Conservation (phyloP, 2,888 invertebrate genomes). For the Ephialtes manifestator region DNA sequence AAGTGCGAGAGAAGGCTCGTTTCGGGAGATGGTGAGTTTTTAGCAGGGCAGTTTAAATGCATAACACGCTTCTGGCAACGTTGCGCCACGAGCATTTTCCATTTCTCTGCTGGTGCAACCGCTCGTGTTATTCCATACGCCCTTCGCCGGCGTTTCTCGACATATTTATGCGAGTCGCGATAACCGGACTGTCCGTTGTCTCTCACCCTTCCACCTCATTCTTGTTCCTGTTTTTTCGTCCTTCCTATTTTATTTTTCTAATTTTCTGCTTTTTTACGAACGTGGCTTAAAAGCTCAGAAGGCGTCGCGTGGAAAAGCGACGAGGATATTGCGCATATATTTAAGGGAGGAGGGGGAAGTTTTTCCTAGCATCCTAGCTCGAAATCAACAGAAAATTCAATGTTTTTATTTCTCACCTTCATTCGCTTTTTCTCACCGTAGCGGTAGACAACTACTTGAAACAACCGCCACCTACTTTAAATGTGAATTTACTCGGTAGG, state of each 20-base stretch:
- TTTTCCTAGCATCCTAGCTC: slow-evolving; percentile 5
- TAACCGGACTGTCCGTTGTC: slow-evolving; percentile 77
- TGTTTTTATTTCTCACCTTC: slow-evolving; percentile 30
- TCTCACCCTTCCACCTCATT: slow-evolving; percentile 35
- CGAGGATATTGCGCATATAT: slow-evolving; percentile 47
- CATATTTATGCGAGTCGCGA: slow-evolving; percentile 80
- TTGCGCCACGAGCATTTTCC: slow-evolving; percentile 68
- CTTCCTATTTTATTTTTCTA: slow-evolving; percentile 44
- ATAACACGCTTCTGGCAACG: slow-evolving; percentile 75
- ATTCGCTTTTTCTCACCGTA: slow-evolving; percentile 23
- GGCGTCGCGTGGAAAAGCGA: slow-evolving; percentile 57
- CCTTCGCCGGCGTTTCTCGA: slow-evolving; percentile 67
- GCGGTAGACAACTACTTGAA: slow-evolving; percentile 44
- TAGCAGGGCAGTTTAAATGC: slow-evolving; percentile 81
- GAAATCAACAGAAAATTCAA: slow-evolving; percentile 43
- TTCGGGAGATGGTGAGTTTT: slow-evolving; percentile 72
- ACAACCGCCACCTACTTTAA: slow-evolving; percentile 39
- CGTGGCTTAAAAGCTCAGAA: slow-evolving; percentile 79
- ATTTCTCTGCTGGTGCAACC: slow-evolving; percentile 61
- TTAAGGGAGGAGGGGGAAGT: no score
- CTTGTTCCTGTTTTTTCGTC: slow-evolving; percentile 27
- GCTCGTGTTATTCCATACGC: slow-evolving; percentile 29
- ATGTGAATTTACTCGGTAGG: slow-evolving; percentile 38
- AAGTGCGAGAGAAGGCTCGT: slow-evolving; percentile 39
- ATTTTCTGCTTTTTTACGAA: slow-evolving; percentile 72